phyloP scores from a whole-genome alignment of 2,888 invertebrate genomes.

The Dendrolimus houi region DNA sequence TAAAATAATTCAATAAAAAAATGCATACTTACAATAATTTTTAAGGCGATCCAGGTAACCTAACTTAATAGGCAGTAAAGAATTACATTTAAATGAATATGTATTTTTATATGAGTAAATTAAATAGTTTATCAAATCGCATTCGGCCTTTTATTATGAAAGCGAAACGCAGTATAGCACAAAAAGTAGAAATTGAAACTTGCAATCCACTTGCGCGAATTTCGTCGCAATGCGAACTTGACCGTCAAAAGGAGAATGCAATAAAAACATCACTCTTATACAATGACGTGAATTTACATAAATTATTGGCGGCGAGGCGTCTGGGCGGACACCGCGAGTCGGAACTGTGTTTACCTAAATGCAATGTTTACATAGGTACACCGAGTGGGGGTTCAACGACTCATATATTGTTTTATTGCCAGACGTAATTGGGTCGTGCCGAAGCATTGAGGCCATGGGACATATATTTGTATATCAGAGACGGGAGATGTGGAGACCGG shows the following conservation, averaged over 20 bases:
- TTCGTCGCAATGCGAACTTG: conserved; percentile 63
- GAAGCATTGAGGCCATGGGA: conserved; percentile 50
- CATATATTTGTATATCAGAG: conserved; percentile 40
- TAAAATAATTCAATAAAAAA: too few relatives aligned
- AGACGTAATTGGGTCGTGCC: conserved; percentile 66
- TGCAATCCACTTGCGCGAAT: conserved; percentile 25
- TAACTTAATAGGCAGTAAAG: too few relatives aligned
- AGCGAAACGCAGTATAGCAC: too few relatives aligned
- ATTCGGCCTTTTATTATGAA: too few relatives aligned
- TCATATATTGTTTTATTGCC: conserved; percentile 68
- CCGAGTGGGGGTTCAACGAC: conserved; percentile 63
- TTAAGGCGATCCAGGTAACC: too few relatives aligned
- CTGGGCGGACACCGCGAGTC: conserved; percentile 32
- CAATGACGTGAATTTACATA: conserved; percentile 73
- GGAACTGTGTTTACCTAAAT: conserved; percentile 45
- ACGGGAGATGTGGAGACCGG: conserved; percentile 24
- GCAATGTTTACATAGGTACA: conserved; percentile 66
- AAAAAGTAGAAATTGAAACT: not conserved
- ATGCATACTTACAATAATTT: too few relatives aligned
- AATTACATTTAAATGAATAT: too few relatives aligned
- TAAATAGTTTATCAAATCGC: too few relatives aligned
- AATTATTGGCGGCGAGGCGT: conserved; percentile 67
- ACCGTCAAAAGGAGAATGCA: conserved; percentile 67
- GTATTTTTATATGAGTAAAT: too few relatives aligned
- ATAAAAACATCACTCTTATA: conserved; percentile 68